Evolutionary conservation across 2,113 vertebrate genomes (phyloP), one percentile per base, ranked within the genome.

Genomic region (Strix uralensis): DNA sequence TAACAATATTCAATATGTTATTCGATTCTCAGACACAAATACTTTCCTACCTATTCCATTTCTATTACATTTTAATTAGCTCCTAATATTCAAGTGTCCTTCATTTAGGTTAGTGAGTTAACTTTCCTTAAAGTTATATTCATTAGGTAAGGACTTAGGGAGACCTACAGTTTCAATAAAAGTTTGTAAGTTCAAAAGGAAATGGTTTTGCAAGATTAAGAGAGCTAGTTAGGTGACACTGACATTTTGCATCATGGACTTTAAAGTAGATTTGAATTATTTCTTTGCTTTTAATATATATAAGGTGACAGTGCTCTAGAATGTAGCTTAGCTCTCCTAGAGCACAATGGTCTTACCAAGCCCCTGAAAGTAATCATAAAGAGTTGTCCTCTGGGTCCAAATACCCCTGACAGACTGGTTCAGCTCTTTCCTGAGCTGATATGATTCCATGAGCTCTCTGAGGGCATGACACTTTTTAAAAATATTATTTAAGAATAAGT

Each of bases 281-380:
- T 88, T 79, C 4, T 70, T 82, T 51, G 32, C 2, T 62, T 79
- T 42, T 57, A 38, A 30, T 32, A 42, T 19, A 2, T 12, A 18
- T 44, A 82, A 79, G 0, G 0, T 49, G 38, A 46, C 8, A 82
- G 10, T 51, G 5, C 5, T 63, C 51, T 71, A 51, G 23, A 67
- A 58, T 29, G 30, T 36, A 40, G 8, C 14, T 86, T 58, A 77
- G 19, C 15, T 63, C 9, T 51, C 10, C 25, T 49, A 81, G 14
- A 72, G 8, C 3, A 54, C 8, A 65, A 9, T 1, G 0, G 10
- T 58, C 5, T 75, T 63, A 54, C 2, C 11, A 71, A 70, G 6
- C 30, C 27, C 16, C 32, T 67, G 22, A 66, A 82, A 86, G 5
- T 9, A 79, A 26, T 3, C 8, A 34, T 3, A 51, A 11, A 44